A percentile compares a stretch with the other conserved stretches of the same genome.
Evolutionary conservation across 2,113 vertebrate genomes (phyloP).

Genomic region (Thomomys bottae): DNA sequence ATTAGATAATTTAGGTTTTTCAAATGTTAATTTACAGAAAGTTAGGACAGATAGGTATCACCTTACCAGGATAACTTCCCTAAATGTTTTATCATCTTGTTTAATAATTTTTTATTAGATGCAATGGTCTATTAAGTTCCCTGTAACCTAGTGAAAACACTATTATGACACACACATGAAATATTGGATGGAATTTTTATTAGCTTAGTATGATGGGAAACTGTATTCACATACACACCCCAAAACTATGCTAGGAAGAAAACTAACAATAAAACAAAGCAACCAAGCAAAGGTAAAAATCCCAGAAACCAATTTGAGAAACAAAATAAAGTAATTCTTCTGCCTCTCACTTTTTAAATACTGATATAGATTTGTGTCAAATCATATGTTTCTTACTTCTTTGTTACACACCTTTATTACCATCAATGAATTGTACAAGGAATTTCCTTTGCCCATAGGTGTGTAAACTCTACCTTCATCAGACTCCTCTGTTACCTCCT

Average conservation of each 20-base stretch:
- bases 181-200: constrained; percentile 9
- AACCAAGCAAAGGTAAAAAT: not conserved
- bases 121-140: constrained; percentile 6
- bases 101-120: constrained; percentile 47
- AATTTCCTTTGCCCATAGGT: too few relatives aligned
- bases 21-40: constrained; percentile 62
- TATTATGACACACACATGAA: constrained; percentile 22
- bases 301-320: not conserved
- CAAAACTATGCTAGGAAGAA: not conserved
- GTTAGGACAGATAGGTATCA: constrained; percentile 49
- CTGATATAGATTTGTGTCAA: not conserved
- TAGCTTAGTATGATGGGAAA: not conserved
- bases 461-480: too few relatives aligned
- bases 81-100: not conserved
- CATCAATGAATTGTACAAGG: too few relatives aligned
- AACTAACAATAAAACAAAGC: not conserved
- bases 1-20: constrained; percentile 74
- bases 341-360: not conserved
- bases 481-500: too few relatives aligned
- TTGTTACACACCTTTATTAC: too few relatives aligned
- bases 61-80: not conserved
- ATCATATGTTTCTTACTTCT: not conserved
- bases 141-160: constrained; percentile 20
- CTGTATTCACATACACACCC: not conserved
- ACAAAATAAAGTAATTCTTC: not conserved